Evolutionary conservation across 2,797 vertebrate species (phyloP), one percentile per base, ranked within the genome.

Genomic region (Melanotaenia trifasciata): DNA sequence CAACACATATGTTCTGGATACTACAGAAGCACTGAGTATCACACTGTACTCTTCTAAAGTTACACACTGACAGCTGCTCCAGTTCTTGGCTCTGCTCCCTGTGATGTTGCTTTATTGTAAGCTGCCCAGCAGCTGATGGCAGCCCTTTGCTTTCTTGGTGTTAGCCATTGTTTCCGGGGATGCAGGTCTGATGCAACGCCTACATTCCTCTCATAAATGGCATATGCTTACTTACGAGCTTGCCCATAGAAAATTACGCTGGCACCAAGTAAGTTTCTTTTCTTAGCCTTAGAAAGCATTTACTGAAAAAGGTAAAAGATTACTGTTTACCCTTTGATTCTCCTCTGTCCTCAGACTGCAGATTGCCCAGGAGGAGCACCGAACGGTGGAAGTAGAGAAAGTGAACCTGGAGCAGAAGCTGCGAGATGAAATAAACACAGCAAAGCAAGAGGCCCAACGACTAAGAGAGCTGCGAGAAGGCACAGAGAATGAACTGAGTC

Each of bases 301-400:
- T 22, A 33, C 11, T 26, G 28, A 47, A n/a, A 47, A 47, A 47
- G 2, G 18, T 47, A 47, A 50, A n/a, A 3, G 40, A 33, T 36
- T 28, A 11, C 30, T 13, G 8, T 59, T 66, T 53, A 6, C 59
- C 5, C 6, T 53, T 26, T 53, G 9, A 20, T 43, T 1, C 32
- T 24, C 43, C 14, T 16, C 54, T 56, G 22, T 32, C 72, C 1
- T 10, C 88, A 99, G 98, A 91, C 92, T 99, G 33, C 98, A 98
- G 92, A 99, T 98, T 40, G 98, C 98, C 0, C 98, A 99, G 90
- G 98, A 99, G 89, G 98, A 99, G 80, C 98, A 99, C 59, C 96
- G 97, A 35, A 96, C 97, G 0, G 98, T 99, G 47, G 97, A 99
- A 88, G 98, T 98, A 79, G 98, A 99, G 82, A 99, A 99, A 92